phyloP scores from a whole-genome alignment of 1,140 invertebrate genomes.

The Drosophila bifasciata region DNA sequence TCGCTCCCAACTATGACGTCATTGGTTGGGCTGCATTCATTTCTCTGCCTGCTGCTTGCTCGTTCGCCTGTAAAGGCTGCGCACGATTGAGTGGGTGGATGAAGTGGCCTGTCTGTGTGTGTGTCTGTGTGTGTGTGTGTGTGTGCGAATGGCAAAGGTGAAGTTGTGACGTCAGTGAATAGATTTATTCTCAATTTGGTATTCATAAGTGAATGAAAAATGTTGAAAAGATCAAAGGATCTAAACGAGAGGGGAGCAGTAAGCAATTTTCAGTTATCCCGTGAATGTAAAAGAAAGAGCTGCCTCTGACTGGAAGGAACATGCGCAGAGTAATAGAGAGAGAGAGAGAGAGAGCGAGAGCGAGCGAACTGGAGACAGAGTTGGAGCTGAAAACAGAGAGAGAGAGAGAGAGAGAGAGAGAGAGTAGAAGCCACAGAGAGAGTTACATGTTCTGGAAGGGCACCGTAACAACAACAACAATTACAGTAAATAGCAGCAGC shows the following conservation, averaged over 20 bases:
- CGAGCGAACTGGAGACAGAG: constrained; percentile 3
- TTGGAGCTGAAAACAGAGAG: not conserved
- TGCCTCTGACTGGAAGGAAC: constrained; percentile 29
- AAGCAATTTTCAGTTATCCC: not conserved
- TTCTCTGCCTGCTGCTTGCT: constrained; percentile 49
- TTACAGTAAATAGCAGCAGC: constrained; percentile 58
- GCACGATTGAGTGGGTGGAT: constrained; percentile 8
- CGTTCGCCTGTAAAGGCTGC: constrained; percentile 65
- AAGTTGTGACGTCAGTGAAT: not conserved
- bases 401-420: constrained; percentile 6
- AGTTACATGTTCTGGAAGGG: constrained; percentile 51
- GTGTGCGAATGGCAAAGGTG: not conserved
- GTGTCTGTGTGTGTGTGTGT: too few relatives aligned
- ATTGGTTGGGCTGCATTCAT: constrained; percentile 52
- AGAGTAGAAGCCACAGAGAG: constrained; percentile 18
- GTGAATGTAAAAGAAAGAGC: constrained; percentile 32
- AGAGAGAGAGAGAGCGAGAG: constrained; percentile 24
- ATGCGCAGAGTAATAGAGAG: constrained; percentile 27
- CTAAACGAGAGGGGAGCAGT: not conserved
- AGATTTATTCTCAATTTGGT: too few relatives aligned
- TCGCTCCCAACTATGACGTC: constrained; percentile 62
- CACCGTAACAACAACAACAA: constrained; percentile 49
- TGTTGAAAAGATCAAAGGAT: constrained; percentile 39
- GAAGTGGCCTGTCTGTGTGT: too few relatives aligned
- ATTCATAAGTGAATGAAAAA: too few relatives aligned